phyloP scores from a whole-genome alignment of 1,140 invertebrate species.

The Babylonia areolata region DNA sequence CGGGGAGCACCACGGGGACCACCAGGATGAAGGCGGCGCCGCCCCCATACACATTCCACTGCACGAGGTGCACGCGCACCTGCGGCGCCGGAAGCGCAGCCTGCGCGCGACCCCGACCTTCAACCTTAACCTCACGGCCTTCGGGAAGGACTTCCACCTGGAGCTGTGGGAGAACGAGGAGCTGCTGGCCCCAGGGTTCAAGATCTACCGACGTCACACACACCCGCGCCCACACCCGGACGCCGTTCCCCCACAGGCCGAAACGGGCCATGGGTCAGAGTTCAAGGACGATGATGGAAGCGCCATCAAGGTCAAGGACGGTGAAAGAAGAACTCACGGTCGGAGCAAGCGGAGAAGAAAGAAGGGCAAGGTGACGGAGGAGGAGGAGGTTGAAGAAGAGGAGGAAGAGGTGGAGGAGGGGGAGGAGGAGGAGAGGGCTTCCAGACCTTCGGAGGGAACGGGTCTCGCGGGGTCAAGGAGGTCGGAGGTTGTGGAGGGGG shows the following conservation, averaged over 20 bases:
- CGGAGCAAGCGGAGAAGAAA: background rate
- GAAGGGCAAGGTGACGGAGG: background rate
- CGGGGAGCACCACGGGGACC: constrained; percentile 33
- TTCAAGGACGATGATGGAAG: background rate
- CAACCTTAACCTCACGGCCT: constrained; percentile 52
- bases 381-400: background rate
- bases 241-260: no score
- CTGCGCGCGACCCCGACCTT: constrained; percentile 21
- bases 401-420: no score
- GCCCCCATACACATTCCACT: constrained; percentile 40
- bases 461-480: background rate
- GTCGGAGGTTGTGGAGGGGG: constrained; percentile 20
- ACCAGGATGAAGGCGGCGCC: constrained; percentile 21
- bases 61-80: constrained; percentile 33
- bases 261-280: background rate
- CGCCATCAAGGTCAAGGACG: background rate
- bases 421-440: constrained; percentile 8
- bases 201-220: constrained; percentile 51
- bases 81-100: constrained; percentile 11
- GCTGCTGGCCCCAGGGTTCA: constrained; percentile 59
- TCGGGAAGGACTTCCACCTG: constrained; percentile 55
- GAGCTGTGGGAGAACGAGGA: constrained; percentile 50
- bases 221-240: background rate
- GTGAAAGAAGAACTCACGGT: background rate
- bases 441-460: background rate